Conservation (phyloP, 2,113 vertebrate genomes). For the Jacana jacana region DNA sequence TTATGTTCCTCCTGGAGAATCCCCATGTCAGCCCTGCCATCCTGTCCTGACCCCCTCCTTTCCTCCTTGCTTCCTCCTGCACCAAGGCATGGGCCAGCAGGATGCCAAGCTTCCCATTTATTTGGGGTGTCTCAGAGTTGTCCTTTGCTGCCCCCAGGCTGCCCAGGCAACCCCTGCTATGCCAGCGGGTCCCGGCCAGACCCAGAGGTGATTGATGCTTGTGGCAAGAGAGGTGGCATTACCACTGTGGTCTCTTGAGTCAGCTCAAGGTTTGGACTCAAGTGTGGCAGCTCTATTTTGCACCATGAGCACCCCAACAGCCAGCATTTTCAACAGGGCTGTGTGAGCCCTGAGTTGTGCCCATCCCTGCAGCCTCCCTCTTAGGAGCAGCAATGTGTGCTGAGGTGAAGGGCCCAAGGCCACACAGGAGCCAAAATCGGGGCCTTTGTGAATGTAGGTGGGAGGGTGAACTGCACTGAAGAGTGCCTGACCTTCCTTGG, state of each 20-base stretch:
- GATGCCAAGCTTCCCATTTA: neutral
- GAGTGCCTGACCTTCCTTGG: neutral
- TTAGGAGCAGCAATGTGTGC: rapidly evolving
- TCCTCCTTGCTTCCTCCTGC: neutral
- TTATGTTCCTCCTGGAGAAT: neutral
- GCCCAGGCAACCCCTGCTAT: neutral
- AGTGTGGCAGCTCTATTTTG: rapidly evolving
- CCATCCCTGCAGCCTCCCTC: neutral
- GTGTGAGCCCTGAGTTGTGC: rapidly evolving
- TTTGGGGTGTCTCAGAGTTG: neutral
- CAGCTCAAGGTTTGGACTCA: neutral
- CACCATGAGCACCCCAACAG: neutral
- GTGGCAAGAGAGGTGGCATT: neutral
- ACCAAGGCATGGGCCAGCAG: neutral
- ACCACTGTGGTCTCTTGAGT: rapidly evolving
- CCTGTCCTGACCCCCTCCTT: neutral
- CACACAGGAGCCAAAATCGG: neutral
- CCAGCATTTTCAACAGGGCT: neutral
- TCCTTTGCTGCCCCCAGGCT: neutral
- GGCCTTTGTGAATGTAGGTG: neutral
- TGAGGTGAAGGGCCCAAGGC: neutral
- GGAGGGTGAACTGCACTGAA: neutral
- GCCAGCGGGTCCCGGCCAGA: neutral
- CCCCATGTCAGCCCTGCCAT: neutral
- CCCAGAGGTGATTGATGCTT: too few species aligned